These are phyloP conservation scores for Epinotia ramella DNA, from an alignment of 2,888 invertebrate genomes.

Conservation along the genomic window DNA sequence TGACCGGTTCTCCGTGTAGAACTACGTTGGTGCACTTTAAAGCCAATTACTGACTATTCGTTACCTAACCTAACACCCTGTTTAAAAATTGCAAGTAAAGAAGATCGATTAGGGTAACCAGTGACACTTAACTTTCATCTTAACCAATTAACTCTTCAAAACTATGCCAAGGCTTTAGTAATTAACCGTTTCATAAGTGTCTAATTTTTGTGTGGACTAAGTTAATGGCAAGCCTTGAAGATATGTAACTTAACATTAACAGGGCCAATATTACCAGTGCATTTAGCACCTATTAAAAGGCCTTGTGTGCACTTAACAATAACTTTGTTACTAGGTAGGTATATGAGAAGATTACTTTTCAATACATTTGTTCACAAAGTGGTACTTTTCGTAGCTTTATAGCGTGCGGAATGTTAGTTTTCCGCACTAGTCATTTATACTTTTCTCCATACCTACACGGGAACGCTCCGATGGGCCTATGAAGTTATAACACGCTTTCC, in stretches of 20 bases:
- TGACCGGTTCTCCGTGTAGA: too few species aligned
- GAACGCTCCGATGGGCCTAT: too few species aligned
- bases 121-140: neutral
- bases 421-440: too few species aligned
- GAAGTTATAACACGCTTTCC: too few species aligned
- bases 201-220: slow-evolving; percentile 29
- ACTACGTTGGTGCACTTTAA: too few species aligned
- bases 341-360: too few species aligned
- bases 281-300: slow-evolving; percentile 7
- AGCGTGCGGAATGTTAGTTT: too few species aligned
- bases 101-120: slow-evolving; percentile 4
- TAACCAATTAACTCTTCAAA: slow-evolving; percentile 16
- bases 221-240: slow-evolving; percentile 21
- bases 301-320: slow-evolving; percentile 21
- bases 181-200: slow-evolving; percentile 31
- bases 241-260: slow-evolving; percentile 20
- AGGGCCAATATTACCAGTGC: slow-evolving; percentile 1
- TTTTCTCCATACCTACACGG: too few species aligned
- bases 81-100: neutral
- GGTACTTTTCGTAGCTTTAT: too few species aligned
- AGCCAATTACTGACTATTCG: neutral
- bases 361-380: too few species aligned
- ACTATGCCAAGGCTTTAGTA: slow-evolving; percentile 27
- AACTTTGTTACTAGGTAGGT: neutral
- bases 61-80: neutral